Conservation (phyloP, 2,113 vertebrate genomes). For the Rhinopomastus cyanomelas region DNA sequence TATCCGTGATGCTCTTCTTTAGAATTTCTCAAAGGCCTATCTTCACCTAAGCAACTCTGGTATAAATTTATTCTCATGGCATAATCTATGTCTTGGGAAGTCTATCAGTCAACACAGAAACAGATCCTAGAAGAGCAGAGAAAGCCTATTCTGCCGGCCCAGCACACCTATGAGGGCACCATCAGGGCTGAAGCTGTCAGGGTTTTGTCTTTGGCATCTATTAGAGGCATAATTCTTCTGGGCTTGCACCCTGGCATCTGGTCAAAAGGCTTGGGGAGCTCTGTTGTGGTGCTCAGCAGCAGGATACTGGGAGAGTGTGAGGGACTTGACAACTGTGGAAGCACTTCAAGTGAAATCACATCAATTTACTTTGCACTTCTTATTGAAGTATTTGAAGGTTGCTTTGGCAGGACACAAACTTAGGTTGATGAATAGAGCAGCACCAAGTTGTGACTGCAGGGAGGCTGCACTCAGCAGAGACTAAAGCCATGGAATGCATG, state of each 20-base stretch:
- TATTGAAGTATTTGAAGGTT: background rate
- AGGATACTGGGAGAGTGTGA: background rate
- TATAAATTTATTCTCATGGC: background rate
- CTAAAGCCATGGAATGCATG: accelerated
- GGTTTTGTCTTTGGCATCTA: background rate
- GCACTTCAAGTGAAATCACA: background rate
- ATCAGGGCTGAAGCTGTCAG: background rate
- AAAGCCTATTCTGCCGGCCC: background rate
- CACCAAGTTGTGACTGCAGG: no score
- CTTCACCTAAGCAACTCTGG: background rate
- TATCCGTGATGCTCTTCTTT: background rate
- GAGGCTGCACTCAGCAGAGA: background rate
- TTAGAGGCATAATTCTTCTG: background rate
- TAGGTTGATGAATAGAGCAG: background rate
- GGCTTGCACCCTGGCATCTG: background rate
- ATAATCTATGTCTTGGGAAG: background rate
- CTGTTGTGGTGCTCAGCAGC: background rate
- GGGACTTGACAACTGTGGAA: background rate
- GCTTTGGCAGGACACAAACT: background rate
- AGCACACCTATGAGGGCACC: background rate
- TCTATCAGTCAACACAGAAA: background rate
- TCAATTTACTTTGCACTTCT: background rate
- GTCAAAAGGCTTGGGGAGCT: background rate
- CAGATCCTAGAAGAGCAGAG: background rate
- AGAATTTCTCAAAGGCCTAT: no score